phyloP scores from a whole-genome alignment of 2,797 vertebrate genomes.

The Bradypodion ventrale region DNA sequence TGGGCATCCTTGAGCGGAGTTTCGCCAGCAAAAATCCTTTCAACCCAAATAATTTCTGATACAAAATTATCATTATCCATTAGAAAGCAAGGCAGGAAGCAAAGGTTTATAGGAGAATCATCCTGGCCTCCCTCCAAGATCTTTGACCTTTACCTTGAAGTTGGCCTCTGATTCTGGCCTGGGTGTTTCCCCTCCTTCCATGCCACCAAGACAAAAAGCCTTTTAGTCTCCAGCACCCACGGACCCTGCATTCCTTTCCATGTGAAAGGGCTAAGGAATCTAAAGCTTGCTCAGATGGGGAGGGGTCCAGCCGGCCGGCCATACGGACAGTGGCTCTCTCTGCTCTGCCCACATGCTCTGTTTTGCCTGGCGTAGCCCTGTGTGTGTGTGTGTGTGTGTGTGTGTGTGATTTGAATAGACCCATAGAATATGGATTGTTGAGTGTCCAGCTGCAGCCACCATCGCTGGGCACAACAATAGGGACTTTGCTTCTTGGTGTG shows the following conservation, averaged over 20 bases:
- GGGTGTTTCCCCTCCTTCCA: not conserved
- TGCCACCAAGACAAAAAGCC: conserved; percentile 6
- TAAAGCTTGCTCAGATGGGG: conserved; percentile 43
- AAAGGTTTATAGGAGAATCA: not conserved
- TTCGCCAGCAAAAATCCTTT: too few species aligned
- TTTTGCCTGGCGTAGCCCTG: conserved; percentile 30
- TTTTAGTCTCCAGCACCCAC: conserved; percentile 22
- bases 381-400: conserved; percentile 7
- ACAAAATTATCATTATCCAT: too few species aligned
- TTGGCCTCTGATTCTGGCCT: not conserved
- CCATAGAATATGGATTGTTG: conserved; percentile 64
- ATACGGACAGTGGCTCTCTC: not conserved
- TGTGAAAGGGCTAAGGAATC: conserved; percentile 75
- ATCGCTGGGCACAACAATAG: conserved; percentile 71
- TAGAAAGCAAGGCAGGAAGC: not conserved
- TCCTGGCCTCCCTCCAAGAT: not conserved
- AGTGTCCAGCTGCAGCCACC: conserved; percentile 55
- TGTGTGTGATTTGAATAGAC: conserved; percentile 44
- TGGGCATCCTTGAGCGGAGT: too few species aligned
- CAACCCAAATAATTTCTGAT: too few species aligned
- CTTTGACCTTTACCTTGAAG: not conserved
- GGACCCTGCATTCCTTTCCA: conserved; percentile 12
- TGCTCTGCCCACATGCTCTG: not conserved
- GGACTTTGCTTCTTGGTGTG: conserved; percentile 64
- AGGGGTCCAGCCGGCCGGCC: conserved; percentile 26